Evolutionary conservation across 2,888 invertebrate species (phyloP).

Genomic region (Thymelicus sylvestris): DNA sequence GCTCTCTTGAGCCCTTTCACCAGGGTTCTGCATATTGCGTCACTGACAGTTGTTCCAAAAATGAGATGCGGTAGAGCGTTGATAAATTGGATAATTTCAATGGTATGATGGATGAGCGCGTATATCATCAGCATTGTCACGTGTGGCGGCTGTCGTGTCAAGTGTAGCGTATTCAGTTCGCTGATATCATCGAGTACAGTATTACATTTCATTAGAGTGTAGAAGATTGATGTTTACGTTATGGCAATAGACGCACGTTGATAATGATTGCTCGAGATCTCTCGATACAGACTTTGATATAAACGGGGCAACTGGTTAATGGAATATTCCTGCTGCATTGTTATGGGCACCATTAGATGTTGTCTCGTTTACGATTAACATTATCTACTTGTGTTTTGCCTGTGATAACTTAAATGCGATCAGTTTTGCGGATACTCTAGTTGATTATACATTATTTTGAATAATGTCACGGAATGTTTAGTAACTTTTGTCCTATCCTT

Average conservation of each 20-base stretch:
- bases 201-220: conserved; percentile 57
- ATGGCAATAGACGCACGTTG: conserved; percentile 32
- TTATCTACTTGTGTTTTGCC: neutral
- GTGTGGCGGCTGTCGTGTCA: conserved; percentile 49
- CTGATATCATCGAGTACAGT: conserved; percentile 49
- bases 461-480: neutral
- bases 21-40: conserved; percentile 40
- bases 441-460: neutral
- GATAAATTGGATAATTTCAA: conserved; percentile 75
- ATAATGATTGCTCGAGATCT: conserved; percentile 38
- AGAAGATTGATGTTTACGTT: conserved; percentile 50
- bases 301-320: conserved; percentile 30
- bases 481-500: neutral
- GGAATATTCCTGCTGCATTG: conserved; percentile 29
- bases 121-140: conserved; percentile 73
- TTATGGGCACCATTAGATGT: conserved; percentile 22
- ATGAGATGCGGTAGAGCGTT: conserved; percentile 62
- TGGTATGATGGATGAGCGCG: conserved; percentile 68
- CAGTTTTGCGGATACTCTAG: neutral
- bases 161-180: conserved; percentile 41
- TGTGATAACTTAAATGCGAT: conserved; percentile 2
- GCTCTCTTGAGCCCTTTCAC: conserved; percentile 41
- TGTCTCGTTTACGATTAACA: conserved; percentile 2
- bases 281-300: conserved; percentile 28
- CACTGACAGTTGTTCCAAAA: conserved; percentile 61